Base-by-base conservation (phyloP, 2,888 invertebrate genomes). In the Erebia epiphron region DNA sequence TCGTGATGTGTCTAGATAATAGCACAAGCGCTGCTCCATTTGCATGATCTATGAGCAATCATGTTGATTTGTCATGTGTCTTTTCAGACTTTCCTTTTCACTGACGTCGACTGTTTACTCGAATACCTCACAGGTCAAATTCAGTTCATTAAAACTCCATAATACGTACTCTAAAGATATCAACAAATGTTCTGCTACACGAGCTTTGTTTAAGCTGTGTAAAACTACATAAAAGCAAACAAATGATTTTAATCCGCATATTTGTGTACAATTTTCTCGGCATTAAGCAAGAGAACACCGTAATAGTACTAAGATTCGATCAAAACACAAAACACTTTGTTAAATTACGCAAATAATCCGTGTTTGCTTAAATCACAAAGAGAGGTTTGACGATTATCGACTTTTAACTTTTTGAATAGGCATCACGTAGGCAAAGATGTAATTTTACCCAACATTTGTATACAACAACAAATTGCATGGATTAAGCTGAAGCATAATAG, bases 1-100 rank as follows among this genome's bases (percentile, higher is more conserved):
- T 84, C 80, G 81, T 84, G 83, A 84, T 81, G 79, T 79, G 78
- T 83, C 80, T 79, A 83, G 79, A 82, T 84, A 82, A 83, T 83
- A 79, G 76, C 76, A 79, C 81, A 78, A 79, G 79, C 76, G 79
- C 79, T 79, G 78, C 82, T 83, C 83, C 80, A 82, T 82, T 81
- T 82, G 83, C 80, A 80, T 78, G 79, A 81, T 81, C 80, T 80
- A 80, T 79, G 79, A 81, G 79, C 80, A 79, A 82, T 82, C 79
- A 81, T 75, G 74, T 78, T 76, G 75, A 80, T 82, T 82, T 79
- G 77, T 79, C 75, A 77, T 78, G 75, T 80, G 76, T 76, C 77
- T 75, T 78, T 79, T 80, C 71, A 78, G 75, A 83, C 83, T 86
- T 85, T 86, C 83, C 82, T 77, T 83, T 81, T 82, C 79, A 78